Conservation (phyloP, 2,797 vertebrate species). For the Sebastolobus alascanus region DNA sequence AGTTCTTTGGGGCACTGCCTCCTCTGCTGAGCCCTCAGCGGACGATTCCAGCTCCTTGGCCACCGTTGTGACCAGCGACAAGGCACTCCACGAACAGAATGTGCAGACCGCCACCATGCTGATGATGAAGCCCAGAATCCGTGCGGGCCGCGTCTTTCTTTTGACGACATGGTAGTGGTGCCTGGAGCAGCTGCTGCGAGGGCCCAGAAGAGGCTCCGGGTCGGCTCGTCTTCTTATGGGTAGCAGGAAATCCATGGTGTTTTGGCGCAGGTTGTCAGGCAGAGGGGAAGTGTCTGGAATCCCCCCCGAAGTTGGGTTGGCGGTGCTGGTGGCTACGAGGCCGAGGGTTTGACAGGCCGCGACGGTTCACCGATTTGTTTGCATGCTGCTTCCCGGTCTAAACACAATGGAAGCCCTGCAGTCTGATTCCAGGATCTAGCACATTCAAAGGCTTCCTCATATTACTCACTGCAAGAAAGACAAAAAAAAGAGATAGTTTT, state of each 20-base stretch:
- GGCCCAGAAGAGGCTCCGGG: conserved; percentile 59
- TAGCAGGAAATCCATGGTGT: conserved; percentile 73
- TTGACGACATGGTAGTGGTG: conserved; percentile 81
- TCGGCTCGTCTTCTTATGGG: conserved; percentile 59
- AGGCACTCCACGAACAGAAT: conserved; percentile 93
- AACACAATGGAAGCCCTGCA: conserved; percentile 62
- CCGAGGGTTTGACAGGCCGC: conserved; percentile 63
- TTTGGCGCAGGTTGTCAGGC: conserved; percentile 49
- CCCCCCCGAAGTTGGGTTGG: conserved; percentile 43
- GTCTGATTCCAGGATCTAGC: conserved; percentile 78
- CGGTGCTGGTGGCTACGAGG: conserved; percentile 44
- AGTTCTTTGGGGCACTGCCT: conserved; percentile 87
- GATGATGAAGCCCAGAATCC: conserved; percentile 90
- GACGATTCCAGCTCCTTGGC: conserved; percentile 37
- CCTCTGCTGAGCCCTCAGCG: conserved; percentile 62
- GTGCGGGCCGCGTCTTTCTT: conserved; percentile 91
- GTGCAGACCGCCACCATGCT: conserved; percentile 89
- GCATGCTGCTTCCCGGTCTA: conserved; percentile 76
- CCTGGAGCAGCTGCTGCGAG: conserved; percentile 68
- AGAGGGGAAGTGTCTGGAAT: conserved; percentile 42
- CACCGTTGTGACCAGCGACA: conserved; percentile 83
- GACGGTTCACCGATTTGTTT: conserved; percentile 70
- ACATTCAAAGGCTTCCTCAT: conserved; percentile 85
- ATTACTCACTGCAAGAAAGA: conserved; percentile 80
- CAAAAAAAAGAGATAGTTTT: neutral